Conservation (phyloP, 2,797 vertebrate species). For the Myotis planiceps region DNA sequence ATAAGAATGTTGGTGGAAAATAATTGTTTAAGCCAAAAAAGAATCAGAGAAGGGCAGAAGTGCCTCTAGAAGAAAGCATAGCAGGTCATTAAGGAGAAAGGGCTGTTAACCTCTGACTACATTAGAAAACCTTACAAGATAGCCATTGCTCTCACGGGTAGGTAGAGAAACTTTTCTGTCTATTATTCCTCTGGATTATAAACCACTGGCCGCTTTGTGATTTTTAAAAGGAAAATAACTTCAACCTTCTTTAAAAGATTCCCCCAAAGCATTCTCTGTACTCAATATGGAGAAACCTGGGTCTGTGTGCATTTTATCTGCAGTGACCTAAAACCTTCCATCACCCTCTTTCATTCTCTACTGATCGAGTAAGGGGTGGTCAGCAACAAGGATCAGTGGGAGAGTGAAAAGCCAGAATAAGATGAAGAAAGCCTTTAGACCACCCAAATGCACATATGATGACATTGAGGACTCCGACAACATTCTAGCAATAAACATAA, state of each 20-base stretch:
- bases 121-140: background rate
- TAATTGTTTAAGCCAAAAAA: conserved; percentile 48
- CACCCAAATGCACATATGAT: rapidly evolving
- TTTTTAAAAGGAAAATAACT: conserved; percentile 16
- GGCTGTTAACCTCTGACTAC: background rate
- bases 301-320: background rate
- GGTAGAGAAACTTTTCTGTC: background rate
- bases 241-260: conserved; percentile 9
- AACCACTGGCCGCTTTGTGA: background rate
- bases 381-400: background rate
- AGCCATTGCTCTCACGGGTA: background rate
- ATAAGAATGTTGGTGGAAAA: background rate
- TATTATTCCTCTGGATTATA: conserved; percentile 37
- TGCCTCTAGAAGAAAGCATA: background rate
- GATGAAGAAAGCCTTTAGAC: background rate
- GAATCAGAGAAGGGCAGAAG: conserved; percentile 46
- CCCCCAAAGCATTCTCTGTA: background rate
- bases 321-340: background rate
- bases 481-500: background rate
- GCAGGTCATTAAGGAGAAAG: background rate
- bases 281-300: background rate
- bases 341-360: background rate
- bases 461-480: background rate
- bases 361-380: background rate
- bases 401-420: background rate